phyloP scores from a whole-genome alignment of 1,140 invertebrate species.

The Cotesia chilonis region DNA sequence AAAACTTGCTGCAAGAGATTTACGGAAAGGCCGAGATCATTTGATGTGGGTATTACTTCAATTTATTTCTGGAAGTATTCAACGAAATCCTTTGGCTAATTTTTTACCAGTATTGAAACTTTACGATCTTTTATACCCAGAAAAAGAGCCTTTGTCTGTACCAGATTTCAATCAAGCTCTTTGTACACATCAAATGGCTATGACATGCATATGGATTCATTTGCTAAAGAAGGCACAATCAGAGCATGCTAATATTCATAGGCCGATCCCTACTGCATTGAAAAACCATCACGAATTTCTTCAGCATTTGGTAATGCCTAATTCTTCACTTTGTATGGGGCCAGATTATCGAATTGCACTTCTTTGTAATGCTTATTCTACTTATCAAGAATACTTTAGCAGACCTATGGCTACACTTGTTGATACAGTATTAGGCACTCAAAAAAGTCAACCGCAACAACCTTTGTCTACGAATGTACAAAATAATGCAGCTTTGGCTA shows the following conservation, averaged over 20 bases:
- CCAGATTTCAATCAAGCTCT: constrained; percentile 88
- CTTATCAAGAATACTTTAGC: constrained; percentile 84
- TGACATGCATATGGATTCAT: constrained; percentile 96
- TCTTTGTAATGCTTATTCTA: constrained; percentile 94
- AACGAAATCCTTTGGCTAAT: constrained; percentile 89
- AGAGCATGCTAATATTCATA: constrained; percentile 79
- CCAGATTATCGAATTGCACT: constrained; percentile 90
- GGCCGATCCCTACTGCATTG: constrained; percentile 83
- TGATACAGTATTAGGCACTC: constrained; percentile 85
- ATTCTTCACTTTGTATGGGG: constrained; percentile 74
- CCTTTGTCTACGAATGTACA: constrained; percentile 58
- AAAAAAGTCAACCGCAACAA: constrained; percentile 69
- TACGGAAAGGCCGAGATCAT: constrained; percentile 90
- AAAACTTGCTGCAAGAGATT: constrained; percentile 82
- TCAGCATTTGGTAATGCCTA: constrained; percentile 81
- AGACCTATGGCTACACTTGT: constrained; percentile 88
- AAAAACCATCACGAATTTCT: constrained; percentile 88
- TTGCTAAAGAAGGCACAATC: constrained; percentile 90
- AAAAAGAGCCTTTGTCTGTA: constrained; percentile 87
- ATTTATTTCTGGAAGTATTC: constrained; percentile 96
- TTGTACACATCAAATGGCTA: constrained; percentile 91
- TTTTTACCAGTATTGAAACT: constrained; percentile 91
- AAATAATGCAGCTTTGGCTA: constrained; percentile 64
- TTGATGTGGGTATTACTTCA: constrained; percentile 98
- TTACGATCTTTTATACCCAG: constrained; percentile 92